phyloP scores from a whole-genome alignment of 2,113 vertebrate species.

The Porphyrio hochstetteri region DNA sequence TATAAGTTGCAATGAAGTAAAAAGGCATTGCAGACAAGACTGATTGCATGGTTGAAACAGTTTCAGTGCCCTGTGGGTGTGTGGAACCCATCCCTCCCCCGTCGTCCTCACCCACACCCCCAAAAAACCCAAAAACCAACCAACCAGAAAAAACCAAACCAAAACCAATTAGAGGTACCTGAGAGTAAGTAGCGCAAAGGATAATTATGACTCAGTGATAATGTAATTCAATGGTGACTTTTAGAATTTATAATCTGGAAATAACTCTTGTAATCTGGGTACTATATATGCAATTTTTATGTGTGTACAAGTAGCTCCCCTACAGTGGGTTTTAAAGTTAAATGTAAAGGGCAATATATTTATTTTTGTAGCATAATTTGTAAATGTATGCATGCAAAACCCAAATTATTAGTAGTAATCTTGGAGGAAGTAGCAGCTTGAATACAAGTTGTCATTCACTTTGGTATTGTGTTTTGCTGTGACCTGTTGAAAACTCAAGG shows the following conservation, averaged over 20 bases:
- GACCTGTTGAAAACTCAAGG: background rate
- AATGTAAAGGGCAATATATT: background rate
- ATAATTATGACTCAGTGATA: background rate
- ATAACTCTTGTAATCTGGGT: background rate
- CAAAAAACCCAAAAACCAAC: too few species aligned
- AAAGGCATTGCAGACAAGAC: background rate
- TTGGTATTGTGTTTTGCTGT: background rate
- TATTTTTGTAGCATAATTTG: background rate
- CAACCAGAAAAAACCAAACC: too few species aligned
- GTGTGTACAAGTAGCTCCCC: background rate
- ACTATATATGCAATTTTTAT: background rate
- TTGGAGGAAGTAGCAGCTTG: background rate
- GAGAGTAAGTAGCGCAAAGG: background rate
- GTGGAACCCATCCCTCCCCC: background rate
- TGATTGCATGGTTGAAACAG: background rate
- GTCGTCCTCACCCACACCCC: background rate
- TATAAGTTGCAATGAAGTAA: background rate
- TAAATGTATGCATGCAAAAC: background rate
- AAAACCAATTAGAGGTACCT: background rate
- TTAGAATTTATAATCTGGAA: background rate
- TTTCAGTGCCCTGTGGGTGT: background rate
- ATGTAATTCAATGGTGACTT: background rate
- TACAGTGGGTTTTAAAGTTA: background rate
- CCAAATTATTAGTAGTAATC: background rate
- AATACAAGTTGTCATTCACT: background rate